Evolutionary conservation across 1,140 invertebrate genomes (phyloP).

Genomic region (Brachionus plicatilis): DNA sequence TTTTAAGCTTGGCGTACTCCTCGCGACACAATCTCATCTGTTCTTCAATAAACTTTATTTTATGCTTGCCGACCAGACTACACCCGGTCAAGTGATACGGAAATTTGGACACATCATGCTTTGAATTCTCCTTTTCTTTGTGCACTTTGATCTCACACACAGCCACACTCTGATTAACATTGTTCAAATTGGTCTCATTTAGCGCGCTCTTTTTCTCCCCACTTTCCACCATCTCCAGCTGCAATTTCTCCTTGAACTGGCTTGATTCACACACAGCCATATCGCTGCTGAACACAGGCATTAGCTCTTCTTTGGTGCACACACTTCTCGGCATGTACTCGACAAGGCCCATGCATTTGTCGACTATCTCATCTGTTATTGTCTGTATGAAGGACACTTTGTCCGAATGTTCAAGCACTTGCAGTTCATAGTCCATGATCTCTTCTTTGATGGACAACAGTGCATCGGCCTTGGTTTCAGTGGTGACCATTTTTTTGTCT

Average conservation of each 20-base stretch:
- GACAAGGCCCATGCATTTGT: background rate
- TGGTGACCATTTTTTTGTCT: background rate
- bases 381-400: background rate
- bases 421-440: conserved; percentile 1
- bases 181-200: background rate
- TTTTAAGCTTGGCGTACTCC: conserved; percentile 36
- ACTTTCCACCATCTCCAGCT: background rate
- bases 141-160: background rate
- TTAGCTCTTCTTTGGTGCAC: background rate
- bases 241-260: background rate
- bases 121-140: conserved; percentile 9
- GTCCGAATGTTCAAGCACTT: background rate
- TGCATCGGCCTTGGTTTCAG: background rate
- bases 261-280: background rate
- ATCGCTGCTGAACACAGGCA: background rate
- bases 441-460: conserved; percentile 33
- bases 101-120: background rate
- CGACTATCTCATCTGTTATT: background rate
- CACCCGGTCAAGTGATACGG: background rate
- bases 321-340: background rate
- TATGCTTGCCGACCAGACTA: conserved; percentile 5
- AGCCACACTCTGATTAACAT: background rate
- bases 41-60: conserved; percentile 34
- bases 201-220: background rate
- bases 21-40: conserved; percentile 37